Conservation (phyloP, 2,888 invertebrate genomes). For the Hydriomena furcata region DNA sequence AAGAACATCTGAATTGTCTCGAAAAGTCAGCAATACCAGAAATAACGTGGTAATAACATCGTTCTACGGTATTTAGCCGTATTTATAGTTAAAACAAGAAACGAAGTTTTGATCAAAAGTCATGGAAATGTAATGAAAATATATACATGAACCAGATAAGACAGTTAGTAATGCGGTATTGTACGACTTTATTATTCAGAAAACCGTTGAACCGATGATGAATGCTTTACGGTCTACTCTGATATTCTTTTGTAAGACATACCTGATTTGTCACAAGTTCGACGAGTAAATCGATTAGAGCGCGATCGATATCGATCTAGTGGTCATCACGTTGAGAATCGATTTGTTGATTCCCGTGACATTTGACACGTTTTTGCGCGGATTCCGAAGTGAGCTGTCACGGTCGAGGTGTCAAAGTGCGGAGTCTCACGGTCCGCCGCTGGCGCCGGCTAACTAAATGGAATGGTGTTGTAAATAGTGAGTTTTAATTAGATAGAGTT, state of each 20-base stretch:
- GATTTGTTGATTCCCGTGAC: constrained; percentile 69
- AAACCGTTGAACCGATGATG: too few species aligned
- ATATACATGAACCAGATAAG: too few species aligned
- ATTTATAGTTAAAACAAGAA: too few species aligned
- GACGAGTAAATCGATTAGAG: constrained; percentile 36
- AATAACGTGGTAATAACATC: too few species aligned
- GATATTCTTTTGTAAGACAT: constrained; percentile 15
- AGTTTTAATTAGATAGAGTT: not conserved
- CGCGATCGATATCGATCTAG: constrained; percentile 40
- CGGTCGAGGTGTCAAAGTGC: constrained; percentile 59
- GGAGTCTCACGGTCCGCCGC: constrained; percentile 59
- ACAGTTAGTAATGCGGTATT: too few species aligned
- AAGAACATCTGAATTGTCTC: too few species aligned
- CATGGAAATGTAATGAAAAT: too few species aligned
- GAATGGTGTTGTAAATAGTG: constrained; percentile 13
- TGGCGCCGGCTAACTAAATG: constrained; percentile 39
- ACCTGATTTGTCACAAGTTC: constrained; percentile 37
- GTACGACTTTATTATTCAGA: too few species aligned
- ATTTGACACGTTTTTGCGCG: constrained; percentile 55
- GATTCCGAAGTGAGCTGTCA: constrained; percentile 51
- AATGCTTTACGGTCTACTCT: too few species aligned
- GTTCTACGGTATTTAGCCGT: too few species aligned
- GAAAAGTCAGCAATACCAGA: too few species aligned
- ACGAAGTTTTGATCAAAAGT: too few species aligned
- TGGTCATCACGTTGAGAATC: constrained; percentile 67